Evolutionary conservation across 35 echinoderm and acorn worm genomes (phyloP).

Genomic region (Heliocidaris tuberculata): DNA sequence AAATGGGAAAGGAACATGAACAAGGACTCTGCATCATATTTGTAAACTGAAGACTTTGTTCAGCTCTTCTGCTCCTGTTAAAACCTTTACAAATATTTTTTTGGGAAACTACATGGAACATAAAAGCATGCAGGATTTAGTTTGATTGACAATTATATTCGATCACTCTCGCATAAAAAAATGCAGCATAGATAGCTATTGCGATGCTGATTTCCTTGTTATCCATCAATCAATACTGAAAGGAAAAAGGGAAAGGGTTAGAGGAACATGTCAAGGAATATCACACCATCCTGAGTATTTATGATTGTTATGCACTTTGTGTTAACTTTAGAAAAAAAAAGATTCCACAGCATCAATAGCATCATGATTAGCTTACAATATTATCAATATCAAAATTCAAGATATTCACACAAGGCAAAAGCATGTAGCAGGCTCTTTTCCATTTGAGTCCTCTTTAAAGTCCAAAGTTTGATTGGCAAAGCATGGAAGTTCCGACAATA

Average conservation of each 20-base stretch:
- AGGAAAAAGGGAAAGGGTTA: not conserved
- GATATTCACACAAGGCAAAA: not conserved
- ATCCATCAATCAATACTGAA: not conserved
- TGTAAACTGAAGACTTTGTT: not conserved
- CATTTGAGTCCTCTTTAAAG: not conserved
- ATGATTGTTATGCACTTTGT: not conserved
- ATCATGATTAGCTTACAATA: not conserved
- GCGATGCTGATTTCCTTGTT: not conserved
- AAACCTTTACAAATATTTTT: too few species aligned
- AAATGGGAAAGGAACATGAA: not conserved
- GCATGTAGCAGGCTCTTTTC: not conserved
- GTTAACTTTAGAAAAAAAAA: not conserved
- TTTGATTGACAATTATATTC: not conserved
- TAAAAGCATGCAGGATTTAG: not conserved
- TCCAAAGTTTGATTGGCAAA: not conserved
- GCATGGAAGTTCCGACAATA: not conserved
- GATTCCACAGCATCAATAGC: not conserved
- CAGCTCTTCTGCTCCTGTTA: too few species aligned
- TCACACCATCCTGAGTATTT: not conserved
- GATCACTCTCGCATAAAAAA: not conserved
- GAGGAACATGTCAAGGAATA: not conserved
- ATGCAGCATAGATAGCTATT: slow-evolving; percentile 2
- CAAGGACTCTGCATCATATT: not conserved
- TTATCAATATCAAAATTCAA: not conserved
- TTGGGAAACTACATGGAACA: too few species aligned